Conservation (phyloP, 2,113 vertebrate genomes). For the Ursus arctos region DNA sequence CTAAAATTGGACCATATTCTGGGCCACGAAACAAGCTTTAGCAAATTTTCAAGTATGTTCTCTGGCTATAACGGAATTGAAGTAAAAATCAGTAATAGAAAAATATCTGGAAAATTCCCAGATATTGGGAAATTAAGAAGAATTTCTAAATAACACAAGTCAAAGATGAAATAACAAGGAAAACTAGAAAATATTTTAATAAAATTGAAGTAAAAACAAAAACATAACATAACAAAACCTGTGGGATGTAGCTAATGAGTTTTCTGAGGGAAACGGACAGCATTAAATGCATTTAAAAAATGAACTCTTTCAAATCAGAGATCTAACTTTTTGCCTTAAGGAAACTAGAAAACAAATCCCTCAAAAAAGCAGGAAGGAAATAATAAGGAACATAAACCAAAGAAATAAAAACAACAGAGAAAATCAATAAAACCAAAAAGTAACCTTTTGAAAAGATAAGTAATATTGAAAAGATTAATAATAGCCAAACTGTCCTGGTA, state of each 20-base stretch:
- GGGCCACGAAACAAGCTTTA: neutral
- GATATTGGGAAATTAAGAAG: slow-evolving; percentile 30
- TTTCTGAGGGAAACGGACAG: neutral
- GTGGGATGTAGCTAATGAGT: neutral
- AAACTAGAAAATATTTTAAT: slow-evolving; percentile 37
- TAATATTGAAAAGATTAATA: neutral
- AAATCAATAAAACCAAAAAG: slow-evolving; percentile 4
- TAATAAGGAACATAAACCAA: neutral
- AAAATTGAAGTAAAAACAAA: slow-evolving; percentile 36
- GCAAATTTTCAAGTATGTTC: neutral
- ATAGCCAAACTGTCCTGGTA: neutral
- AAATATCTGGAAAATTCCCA: neutral
- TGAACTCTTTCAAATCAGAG: neutral
- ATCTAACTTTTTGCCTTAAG: neutral
- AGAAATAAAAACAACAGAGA: neutral
- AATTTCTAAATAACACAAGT: neutral
- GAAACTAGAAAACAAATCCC: neutral
- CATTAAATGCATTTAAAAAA: neutral
- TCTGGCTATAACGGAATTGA: neutral
- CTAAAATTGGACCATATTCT: neutral
- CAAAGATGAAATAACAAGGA: neutral
- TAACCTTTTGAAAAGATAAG: neutral
- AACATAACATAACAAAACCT: neutral
- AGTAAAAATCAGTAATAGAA: neutral
- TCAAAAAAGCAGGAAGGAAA: neutral